Evolutionary conservation across 2,888 invertebrate species (phyloP).

Genomic region (Dryadula phaetusa): DNA sequence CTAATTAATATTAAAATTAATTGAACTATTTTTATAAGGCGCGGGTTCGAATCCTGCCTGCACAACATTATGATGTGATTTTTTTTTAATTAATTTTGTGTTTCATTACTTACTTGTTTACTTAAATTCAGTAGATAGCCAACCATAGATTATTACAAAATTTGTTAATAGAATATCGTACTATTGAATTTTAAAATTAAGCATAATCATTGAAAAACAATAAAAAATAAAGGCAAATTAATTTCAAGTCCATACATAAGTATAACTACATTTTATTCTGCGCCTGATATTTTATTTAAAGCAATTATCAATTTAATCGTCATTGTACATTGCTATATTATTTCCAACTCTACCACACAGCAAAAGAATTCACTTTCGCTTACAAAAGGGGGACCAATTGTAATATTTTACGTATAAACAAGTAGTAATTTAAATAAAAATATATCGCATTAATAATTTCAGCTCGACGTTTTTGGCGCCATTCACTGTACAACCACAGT

Average conservation of each 20-base stretch:
- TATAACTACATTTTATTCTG: constrained; percentile 1
- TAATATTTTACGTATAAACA: constrained; percentile 35
- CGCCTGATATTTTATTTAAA: constrained; percentile 23
- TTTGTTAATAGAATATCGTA: too few species aligned
- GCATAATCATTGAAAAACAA: background rate
- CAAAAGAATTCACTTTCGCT: constrained; percentile 1
- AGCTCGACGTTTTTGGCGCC: constrained; percentile 85
- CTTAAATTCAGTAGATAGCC: too few species aligned
- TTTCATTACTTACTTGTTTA: too few species aligned
- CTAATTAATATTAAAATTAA: too few species aligned
- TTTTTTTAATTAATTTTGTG: too few species aligned
- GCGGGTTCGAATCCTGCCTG: too few species aligned
- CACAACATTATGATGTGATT: too few species aligned
- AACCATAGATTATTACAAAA: too few species aligned
- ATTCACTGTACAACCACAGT: constrained; percentile 85
- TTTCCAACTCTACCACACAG: background rate
- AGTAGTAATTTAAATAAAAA: constrained; percentile 47
- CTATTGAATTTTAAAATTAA: background rate
- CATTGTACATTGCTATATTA: background rate
- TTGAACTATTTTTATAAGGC: too few species aligned
- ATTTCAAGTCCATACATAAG: constrained; percentile 18
- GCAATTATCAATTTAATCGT: constrained; percentile 5
- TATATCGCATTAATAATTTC: constrained; percentile 57
- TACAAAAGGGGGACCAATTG: constrained; percentile 25
- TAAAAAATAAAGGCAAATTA: background rate